Percentiles rank a stretch among this genome's conserved stretches.
Evolutionary conservation across 2,888 invertebrate genomes (phyloP).

Genomic region (Carabus problematicus): DNA sequence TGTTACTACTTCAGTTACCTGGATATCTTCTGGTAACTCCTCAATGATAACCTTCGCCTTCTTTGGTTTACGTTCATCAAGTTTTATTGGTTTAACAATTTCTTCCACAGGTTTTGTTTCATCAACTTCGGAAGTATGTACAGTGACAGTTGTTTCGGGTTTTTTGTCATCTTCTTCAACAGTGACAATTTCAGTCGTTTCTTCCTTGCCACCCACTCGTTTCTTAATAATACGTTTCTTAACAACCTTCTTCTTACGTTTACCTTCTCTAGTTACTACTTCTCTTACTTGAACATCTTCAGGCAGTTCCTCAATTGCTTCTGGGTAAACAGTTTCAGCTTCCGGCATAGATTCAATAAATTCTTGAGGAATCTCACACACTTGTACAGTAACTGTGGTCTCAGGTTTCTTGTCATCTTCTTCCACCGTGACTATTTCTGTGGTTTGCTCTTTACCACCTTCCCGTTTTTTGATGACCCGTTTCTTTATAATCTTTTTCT

Average conservation of each 20-base stretch:
- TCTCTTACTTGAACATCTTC: constrained; percentile 53
- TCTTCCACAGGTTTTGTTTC: constrained; percentile 44
- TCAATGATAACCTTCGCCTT: constrained; percentile 48
- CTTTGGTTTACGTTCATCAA: constrained; percentile 48
- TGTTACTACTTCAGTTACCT: constrained; percentile 47
- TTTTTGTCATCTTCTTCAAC: constrained; percentile 53
- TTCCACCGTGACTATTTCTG: constrained; percentile 54
- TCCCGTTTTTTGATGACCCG: constrained; percentile 56
- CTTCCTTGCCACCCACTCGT: constrained; percentile 54
- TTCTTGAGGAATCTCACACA: constrained; percentile 51
- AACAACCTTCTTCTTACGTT: constrained; percentile 51
- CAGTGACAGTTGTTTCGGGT: constrained; percentile 53
- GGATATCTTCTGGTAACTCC: constrained; percentile 55
- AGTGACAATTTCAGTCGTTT: constrained; percentile 55
- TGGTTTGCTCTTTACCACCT: constrained; percentile 56
- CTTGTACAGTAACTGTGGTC: constrained; percentile 53
- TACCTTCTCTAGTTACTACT: constrained; percentile 53
- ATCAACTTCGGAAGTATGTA: constrained; percentile 48
- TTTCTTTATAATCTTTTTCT: constrained; percentile 54
- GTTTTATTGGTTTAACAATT: constrained; percentile 47
- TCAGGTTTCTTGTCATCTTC: constrained; percentile 47
- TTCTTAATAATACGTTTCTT: constrained; percentile 55
- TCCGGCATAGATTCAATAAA: constrained; percentile 49
- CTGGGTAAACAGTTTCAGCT: constrained; percentile 32
- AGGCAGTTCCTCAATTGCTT: constrained; percentile 52